A percentile compares a stretch with the other conserved stretches of the same genome.
These are phyloP conservation scores for Sicus ferrugineus DNA, from an alignment of 2,888 invertebrate genomes.

Conservation along the genomic window DNA sequence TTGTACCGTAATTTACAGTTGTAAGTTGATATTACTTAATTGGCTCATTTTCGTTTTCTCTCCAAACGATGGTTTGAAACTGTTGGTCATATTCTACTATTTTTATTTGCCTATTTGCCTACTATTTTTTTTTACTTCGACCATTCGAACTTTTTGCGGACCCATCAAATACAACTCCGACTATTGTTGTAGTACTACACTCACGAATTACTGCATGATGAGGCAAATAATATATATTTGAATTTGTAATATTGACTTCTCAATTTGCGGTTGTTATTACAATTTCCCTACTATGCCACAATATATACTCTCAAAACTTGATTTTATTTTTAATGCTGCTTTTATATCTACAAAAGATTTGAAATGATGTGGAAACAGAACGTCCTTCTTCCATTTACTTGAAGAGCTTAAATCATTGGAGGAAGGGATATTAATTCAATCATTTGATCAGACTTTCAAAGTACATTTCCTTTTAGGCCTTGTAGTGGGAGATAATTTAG, in stretches of 20 bases:
- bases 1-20: conserved; percentile 45
- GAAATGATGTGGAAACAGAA: too few relatives aligned
- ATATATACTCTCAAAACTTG: conserved; percentile 34
- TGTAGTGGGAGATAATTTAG: too few relatives aligned
- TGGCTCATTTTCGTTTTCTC: conserved; percentile 34
- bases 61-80: conserved; percentile 47
- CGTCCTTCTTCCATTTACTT: background rate
- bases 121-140: conserved; percentile 2
- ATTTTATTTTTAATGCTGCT: conserved; percentile 12
- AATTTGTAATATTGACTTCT: background rate
- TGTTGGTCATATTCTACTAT: conserved; percentile 39
- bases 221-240: conserved; percentile 34
- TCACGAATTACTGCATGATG: conserved; percentile 34
- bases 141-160: conserved; percentile 21
- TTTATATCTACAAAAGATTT: too few relatives aligned
- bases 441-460: too few relatives aligned
- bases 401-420: conserved; percentile 5
- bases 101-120: conserved; percentile 39
- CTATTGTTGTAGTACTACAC: conserved; percentile 33
- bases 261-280: background rate
- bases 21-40: conserved; percentile 41
- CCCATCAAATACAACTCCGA: conserved; percentile 33
- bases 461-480: too few relatives aligned
- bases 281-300: conserved; percentile 27
- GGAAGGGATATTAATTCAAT: too few relatives aligned